Percentiles rank a stretch among this genome's conserved stretches.
Evolutionary conservation across 2,113 vertebrate species (phyloP).

Genomic region (Amazona guildingii): DNA sequence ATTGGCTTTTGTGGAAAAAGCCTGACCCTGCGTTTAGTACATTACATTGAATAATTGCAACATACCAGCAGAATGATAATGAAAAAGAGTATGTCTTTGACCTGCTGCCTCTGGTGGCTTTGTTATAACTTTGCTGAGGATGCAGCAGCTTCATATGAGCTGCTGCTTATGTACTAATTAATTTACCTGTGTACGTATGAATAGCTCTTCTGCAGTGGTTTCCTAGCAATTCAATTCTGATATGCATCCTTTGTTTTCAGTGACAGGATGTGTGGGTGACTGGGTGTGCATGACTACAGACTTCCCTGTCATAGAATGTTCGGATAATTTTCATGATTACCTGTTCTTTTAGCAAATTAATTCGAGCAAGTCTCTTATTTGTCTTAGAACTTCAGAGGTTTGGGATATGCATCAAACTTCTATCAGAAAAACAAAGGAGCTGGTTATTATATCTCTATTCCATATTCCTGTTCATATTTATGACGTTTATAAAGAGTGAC

Average conservation of each 20-base stretch:
- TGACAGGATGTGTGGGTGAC: conserved; percentile 30
- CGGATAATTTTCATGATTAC: conserved; percentile 63
- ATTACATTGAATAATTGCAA: conserved; percentile 43
- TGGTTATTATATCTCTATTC: conserved; percentile 26
- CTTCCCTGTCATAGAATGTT: conserved; percentile 39
- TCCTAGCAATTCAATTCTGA: conserved; percentile 23
- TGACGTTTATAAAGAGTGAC: neutral
- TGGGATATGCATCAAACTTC: conserved; percentile 39
- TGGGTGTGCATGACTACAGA: conserved; percentile 7
- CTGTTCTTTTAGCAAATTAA: conserved; percentile 64
- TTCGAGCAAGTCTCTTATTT: conserved; percentile 52
- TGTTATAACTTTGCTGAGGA: conserved; percentile 32
- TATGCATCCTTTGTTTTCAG: conserved; percentile 46
- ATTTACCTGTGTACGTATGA: conserved; percentile 24
- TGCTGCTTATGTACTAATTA: conserved; percentile 61
- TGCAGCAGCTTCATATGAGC: neutral
- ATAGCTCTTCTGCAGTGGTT: conserved; percentile 3
- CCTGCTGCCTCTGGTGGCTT: conserved; percentile 43
- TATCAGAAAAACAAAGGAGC: conserved; percentile 40
- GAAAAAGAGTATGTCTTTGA: conserved; percentile 43
- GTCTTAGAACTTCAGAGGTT: conserved; percentile 55
- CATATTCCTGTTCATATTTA: neutral
- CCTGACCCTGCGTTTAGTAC: conserved; percentile 6
- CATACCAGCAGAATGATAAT: conserved; percentile 25
- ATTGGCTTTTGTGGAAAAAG: neutral